phyloP scores from a whole-genome alignment of 1,140 invertebrate species.

The Nixonia krombeini region DNA sequence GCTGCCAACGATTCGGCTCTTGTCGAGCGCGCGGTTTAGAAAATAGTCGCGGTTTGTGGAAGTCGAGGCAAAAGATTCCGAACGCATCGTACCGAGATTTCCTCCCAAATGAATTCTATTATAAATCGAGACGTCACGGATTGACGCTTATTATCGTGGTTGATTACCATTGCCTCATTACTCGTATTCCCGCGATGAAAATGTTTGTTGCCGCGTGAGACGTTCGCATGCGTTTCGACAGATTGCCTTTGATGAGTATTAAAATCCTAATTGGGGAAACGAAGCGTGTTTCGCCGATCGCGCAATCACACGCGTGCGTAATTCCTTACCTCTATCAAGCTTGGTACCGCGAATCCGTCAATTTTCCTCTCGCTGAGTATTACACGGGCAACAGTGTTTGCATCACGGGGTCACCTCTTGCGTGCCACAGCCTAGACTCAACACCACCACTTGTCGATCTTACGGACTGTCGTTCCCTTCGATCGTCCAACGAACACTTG shows the following conservation, averaged over 20 bases:
- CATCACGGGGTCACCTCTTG: too few species aligned
- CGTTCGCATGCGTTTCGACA: background rate
- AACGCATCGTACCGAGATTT: background rate
- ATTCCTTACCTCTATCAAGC: background rate
- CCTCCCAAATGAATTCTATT: background rate
- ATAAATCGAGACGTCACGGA: background rate
- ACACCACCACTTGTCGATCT: too few species aligned
- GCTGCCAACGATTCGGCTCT: constrained; percentile 1
- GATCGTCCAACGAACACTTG: too few species aligned
- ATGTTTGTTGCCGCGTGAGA: too few species aligned
- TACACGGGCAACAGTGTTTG: too few species aligned
- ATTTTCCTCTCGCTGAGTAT: background rate
- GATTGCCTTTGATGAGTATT: background rate
- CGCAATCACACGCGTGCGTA: too few species aligned
- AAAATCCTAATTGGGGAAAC: too few species aligned
- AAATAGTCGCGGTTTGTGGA: background rate
- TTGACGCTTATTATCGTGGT: background rate
- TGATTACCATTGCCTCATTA: background rate
- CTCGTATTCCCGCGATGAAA: too few species aligned
- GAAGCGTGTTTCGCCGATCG: too few species aligned
- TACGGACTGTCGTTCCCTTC: too few species aligned
- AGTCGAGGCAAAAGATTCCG: background rate
- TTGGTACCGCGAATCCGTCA: background rate
- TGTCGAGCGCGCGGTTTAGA: constrained; percentile 5
- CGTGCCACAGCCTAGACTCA: too few species aligned